Percentiles rank a stretch among this genome's conserved stretches.
These are phyloP conservation scores for Trichopoda pennipes DNA, from an alignment of 2,888 invertebrate genomes.

Conservation along the genomic window DNA sequence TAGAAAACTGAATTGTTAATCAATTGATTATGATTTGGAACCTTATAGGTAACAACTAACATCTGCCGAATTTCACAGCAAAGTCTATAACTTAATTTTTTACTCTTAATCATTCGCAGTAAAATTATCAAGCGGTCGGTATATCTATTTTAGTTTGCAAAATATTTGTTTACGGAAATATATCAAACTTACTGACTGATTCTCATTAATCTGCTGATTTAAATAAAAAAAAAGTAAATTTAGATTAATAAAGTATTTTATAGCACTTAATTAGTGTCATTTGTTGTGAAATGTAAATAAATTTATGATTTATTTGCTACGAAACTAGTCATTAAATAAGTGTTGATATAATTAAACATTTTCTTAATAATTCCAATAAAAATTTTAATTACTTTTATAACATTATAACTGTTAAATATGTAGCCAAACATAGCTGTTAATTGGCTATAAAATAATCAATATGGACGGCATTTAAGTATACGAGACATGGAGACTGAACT, in stretches of 20 bases:
- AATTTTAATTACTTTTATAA: constrained; percentile 25
- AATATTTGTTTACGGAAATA: constrained; percentile 42
- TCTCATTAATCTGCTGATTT: background rate
- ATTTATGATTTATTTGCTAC: constrained; percentile 52
- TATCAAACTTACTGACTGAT: background rate
- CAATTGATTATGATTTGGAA: no score
- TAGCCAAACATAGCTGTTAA: constrained; percentile 15
- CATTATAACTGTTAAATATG: background rate
- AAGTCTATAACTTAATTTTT: no score
- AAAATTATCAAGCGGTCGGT: no score
- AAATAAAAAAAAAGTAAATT: background rate
- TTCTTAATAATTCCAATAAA: constrained; percentile 21
- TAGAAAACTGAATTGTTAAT: no score
- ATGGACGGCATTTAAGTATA: background rate
- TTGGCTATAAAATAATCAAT: constrained; percentile 9
- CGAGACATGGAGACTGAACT: constrained; percentile 3
- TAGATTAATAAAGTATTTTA: constrained; percentile 48
- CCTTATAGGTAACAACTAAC: no score
- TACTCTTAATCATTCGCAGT: no score
- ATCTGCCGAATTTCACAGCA: no score
- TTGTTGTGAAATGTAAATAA: constrained; percentile 30
- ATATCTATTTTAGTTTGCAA: no score
- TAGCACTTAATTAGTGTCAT: constrained; percentile 56
- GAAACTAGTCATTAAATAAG: constrained; percentile 40
- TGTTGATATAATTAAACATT: constrained; percentile 50